phyloP scores from a whole-genome alignment of 2,797 vertebrate species.

The Leptodon cayanensis region DNA sequence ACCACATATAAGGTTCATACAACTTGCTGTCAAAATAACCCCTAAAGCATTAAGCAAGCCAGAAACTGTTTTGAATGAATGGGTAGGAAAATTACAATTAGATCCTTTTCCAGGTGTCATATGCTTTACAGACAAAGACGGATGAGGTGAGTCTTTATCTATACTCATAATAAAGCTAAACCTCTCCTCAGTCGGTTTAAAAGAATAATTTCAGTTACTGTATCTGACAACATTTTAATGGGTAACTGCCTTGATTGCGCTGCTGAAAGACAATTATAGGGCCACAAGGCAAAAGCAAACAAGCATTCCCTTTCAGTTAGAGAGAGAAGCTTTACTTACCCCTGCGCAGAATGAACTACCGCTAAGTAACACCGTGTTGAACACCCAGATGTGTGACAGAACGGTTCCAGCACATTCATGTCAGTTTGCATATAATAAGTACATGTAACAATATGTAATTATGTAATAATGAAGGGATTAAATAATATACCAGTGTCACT shows the following conservation, averaged over 20 bases:
- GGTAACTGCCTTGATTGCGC: background rate
- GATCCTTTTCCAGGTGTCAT: background rate
- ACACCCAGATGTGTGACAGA: background rate
- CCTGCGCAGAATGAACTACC: background rate
- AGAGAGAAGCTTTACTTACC: background rate
- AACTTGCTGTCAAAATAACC: background rate
- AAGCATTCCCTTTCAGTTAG: background rate
- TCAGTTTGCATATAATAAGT: background rate
- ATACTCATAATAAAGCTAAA: background rate
- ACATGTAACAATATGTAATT: background rate
- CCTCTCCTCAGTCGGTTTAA: background rate
- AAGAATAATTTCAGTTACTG: background rate
- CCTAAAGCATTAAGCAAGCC: background rate
- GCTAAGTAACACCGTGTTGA: rapidly evolving
- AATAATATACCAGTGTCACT: background rate
- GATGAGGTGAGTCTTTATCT: background rate
- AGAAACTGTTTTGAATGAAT: background rate
- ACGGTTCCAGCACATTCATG: background rate
- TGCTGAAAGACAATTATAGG: background rate
- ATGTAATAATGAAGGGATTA: background rate
- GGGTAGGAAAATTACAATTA: background rate
- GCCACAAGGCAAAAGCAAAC: background rate
- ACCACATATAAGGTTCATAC: background rate
- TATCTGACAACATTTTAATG: background rate
- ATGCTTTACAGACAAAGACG: background rate